These are phyloP conservation scores for Chelmon rostratus DNA, from an alignment of 2,797 vertebrate species.

Conservation along the genomic window DNA sequence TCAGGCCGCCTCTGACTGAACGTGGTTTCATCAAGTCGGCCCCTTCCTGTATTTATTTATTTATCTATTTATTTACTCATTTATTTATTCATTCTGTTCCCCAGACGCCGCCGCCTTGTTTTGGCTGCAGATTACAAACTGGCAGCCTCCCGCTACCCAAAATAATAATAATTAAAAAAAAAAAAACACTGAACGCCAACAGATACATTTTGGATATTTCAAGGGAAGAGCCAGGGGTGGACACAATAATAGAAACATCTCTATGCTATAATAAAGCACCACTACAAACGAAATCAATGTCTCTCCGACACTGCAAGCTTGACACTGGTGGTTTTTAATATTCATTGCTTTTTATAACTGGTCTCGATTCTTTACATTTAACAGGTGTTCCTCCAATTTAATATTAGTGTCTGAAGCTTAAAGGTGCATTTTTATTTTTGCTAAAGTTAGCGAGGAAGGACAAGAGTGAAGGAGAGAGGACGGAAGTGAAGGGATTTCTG, in stretches of 20 bases:
- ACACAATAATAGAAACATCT: constrained; percentile 60
- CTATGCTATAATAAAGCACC: constrained; percentile 12
- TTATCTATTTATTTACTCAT: constrained; percentile 47
- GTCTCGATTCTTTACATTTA: not conserved
- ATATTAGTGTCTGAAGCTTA: not conserved
- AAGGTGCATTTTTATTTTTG: not conserved
- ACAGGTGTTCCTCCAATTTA: not conserved
- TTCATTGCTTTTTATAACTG: not conserved
- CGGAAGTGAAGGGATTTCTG: no score
- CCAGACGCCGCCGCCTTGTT: constrained; percentile 55
- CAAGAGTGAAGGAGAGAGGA: not conserved
- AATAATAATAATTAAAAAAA: no score
- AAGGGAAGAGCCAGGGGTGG: constrained; percentile 35
- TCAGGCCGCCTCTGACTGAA: constrained; percentile 16
- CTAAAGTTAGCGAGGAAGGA: not conserved
- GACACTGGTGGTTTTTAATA: not conserved
- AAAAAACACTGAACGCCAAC: constrained; percentile 58
- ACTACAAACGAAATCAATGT: not conserved
- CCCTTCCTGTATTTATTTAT: constrained; percentile 53
- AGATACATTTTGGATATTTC: constrained; percentile 58
- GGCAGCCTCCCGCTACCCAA: constrained; percentile 62
- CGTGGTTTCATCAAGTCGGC: constrained; percentile 20
- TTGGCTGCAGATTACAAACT: constrained; percentile 69
- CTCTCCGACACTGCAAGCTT: not conserved
- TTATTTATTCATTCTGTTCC: constrained; percentile 69